Evolutionary conservation across 2,888 invertebrate genomes (phyloP), one percentile per base, ranked within the genome.

Genomic region (Plutella xylostella): DNA sequence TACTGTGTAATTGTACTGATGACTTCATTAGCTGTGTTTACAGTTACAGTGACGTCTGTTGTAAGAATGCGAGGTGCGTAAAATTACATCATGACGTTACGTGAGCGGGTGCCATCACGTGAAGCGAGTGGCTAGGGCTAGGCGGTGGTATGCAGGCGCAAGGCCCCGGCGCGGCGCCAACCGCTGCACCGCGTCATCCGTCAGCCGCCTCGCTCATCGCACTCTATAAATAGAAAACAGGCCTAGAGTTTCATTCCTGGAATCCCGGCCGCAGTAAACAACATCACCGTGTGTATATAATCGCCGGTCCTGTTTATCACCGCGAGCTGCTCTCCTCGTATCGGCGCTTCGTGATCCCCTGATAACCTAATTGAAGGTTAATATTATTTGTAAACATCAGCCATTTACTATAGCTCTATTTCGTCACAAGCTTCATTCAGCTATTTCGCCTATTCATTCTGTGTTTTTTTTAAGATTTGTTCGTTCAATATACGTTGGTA

Each of bases 141-240:
- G n/a, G 14, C n/a, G n/a, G n/a, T 17, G n/a, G 15, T 34, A n/a
- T 40, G 19, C 14, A 7, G 12, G 19, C 44, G 47, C 42, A 31
- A 42, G 42, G 18, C 47, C 51, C 48, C 48, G 48, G 39, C 43
- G 39, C 43, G 55, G 53, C 56, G 58, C 48, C 52, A 49, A 42
- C 55, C 66, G 62, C 58, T 72, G 74, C 65, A 37, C 21, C 74
- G 66, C 80, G 78, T 79, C 80, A 80, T 72, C 64, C 67, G 76
- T 75, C 77, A 72, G 72, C 76, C 77, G 72, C 63, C 67, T 62
- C 66, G 65, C 67, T 73, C 75, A 78, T 78, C 79, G 74, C 68
- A 52, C 47, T 63, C 76, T 73, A 77, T 63, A 68, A 79, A 79
- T 83, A 82, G 79, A 67, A 68, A 66, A 55, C 57, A 54, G 58